These are phyloP conservation scores for Dasyornis broadbenti DNA, from an alignment of 2,113 vertebrate genomes.

Conservation along the genomic window DNA sequence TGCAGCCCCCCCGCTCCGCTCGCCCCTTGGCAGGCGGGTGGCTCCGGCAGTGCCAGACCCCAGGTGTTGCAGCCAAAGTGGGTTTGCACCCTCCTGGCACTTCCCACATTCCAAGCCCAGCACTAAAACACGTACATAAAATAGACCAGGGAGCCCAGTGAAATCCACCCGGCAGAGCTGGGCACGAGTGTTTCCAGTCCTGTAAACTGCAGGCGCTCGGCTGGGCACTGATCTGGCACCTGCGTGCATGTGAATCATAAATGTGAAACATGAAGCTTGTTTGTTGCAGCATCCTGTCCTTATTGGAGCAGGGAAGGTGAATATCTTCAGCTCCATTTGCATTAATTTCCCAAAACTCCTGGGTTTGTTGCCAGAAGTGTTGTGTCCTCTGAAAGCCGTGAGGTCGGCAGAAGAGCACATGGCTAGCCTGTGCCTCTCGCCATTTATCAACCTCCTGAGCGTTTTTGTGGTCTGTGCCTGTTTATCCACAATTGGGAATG, in stretches of 20 bases:
- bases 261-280: fast-evolving
- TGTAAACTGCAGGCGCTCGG: fast-evolving
- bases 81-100: background rate
- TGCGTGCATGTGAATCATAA: fast-evolving
- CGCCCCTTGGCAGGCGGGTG: background rate
- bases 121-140: fast-evolving
- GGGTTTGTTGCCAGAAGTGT: background rate
- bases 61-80: fast-evolving
- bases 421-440: background rate
- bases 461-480: background rate
- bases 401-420: background rate
- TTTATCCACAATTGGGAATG: fast-evolving
- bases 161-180: fast-evolving
- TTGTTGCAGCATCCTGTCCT: background rate
- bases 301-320: background rate
- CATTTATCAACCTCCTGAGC: fast-evolving
- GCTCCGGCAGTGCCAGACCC: background rate
- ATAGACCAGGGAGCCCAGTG: fast-evolving
- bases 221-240: background rate
- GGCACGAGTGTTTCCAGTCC: background rate
- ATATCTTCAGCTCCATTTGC: fast-evolving
- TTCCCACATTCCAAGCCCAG: background rate
- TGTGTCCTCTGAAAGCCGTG: fast-evolving
- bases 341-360: background rate
- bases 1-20: background rate